Base-by-base conservation (phyloP, 2,797 vertebrate species). In the Margarornis squamiger region DNA sequence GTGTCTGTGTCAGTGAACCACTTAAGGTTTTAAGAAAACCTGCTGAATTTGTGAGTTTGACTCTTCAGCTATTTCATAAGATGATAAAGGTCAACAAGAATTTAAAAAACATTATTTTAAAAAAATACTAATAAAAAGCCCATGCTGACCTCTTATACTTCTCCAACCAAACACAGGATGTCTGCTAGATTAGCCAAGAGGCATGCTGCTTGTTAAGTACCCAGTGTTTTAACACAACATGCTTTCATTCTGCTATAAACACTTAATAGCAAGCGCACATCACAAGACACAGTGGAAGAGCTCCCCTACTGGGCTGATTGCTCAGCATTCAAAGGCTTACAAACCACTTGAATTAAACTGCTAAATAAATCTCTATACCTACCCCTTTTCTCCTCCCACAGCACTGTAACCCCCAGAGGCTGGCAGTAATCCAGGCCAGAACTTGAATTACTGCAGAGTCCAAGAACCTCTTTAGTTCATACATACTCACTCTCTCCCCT, bases 301-400 rank as follows among this genome's bases (percentile, higher is more conserved):
- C 74, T 89, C 91, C 91, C 96, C 97, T 89, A 84, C 91, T 74
- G 94, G 94, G 96, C 79, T 92, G 92, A 90, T 86, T 94, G 93
- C 89, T 94, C 54, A 72, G 72, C 43, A 82, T 91, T 93, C 92
- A 93, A 77, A 96, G 89, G 70, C 92, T 92, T 94, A 88, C 79
- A 91, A 87, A 68, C 84, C 51, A 81, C 77, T 70, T 68, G 57
- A 93, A 94, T 78, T 85, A 91, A 49, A 92, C 74, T 49, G 79
- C 84, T 89, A 88, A 95, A 95, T 73, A 94, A 88, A 89, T 65
- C 82, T 38, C 51, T 34, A 45, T 39, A 82, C 59, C 79, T 48
- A 75, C 45, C 43, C 46, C 16, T 58, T 65, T 63, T 63, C 63
- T 84, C 67, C 85, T 84, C 68, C 62, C 62, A 38, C 13, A 54